Evolutionary conservation across 2,113 vertebrate genomes (phyloP), one percentile per base, ranked within the genome.

Genomic region (Peromyscus leucopus): DNA sequence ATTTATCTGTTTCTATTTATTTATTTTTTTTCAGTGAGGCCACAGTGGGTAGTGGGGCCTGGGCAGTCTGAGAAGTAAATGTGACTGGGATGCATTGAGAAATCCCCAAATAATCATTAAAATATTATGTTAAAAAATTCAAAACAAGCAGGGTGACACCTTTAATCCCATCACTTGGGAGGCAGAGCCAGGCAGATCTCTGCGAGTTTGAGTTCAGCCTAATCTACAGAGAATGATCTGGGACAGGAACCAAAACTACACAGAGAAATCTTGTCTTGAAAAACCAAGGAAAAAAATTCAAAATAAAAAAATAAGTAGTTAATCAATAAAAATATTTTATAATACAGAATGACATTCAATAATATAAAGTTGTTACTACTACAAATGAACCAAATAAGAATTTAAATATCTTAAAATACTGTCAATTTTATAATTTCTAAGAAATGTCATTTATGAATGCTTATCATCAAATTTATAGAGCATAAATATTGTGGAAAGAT

Each of bases 331-430:
- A 39, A 86, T 91, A 80, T 26, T 92, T 87, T 90, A 90, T 87
- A 74, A 85, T 63, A 63, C 82, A 72, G 24, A 83, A 28, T 57
- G 97, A 11, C 36, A 92, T 79, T 83, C 57, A 21, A 74, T 71
- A 82, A 48, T 36, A 75, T 39, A 88, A 21, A 83, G 65, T 11
- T 48, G 1, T 55, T 89, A 80, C 84, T 61, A 86, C 63, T 71
- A n/a, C 24, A 72, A 91, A 42, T 95, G 13, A 84, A 79, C 10
- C 6, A 36, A 76, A 24, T 96, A 91, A 13, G 12, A 61, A 57
- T 80, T 84, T 13, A 69, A 0, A 63, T 48, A 42, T 42, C 59
- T 31, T n/a, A 51, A 57, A 86, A 71, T 39, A 12, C 21, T 95
- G 7, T 15, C 75, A 17, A 33, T 51, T 7, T 17, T 89, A 85